A percentile compares a stretch with the other conserved stretches of the same genome.
Evolutionary conservation across 2,888 invertebrate genomes (phyloP).

Genomic region (Drosophila aldrichi): DNA sequence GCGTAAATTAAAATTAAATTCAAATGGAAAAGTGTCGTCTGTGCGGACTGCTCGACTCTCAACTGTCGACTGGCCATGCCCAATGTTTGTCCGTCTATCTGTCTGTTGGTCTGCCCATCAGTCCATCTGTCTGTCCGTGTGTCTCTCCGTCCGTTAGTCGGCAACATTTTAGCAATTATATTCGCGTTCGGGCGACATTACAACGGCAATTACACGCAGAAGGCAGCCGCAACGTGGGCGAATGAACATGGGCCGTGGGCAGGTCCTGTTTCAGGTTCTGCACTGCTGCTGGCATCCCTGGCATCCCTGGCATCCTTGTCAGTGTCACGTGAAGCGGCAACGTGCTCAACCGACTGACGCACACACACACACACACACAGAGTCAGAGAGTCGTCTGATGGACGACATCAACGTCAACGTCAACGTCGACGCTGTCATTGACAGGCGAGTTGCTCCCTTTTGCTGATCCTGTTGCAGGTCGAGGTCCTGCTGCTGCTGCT

Average conservation of each 20-base stretch:
- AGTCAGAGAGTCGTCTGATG: slow-evolving; percentile 52
- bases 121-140: slow-evolving; percentile 53
- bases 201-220: slow-evolving; percentile 80
- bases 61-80: slow-evolving; percentile 29
- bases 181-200: slow-evolving; percentile 80
- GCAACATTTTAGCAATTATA: slow-evolving; percentile 82
- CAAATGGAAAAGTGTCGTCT: slow-evolving; percentile 80
- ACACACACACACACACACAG: slow-evolving; percentile 18
- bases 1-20: slow-evolving; percentile 81
- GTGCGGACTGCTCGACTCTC: slow-evolving; percentile 22
- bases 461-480: too few relatives aligned
- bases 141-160: slow-evolving; percentile 39
- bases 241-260: slow-evolving; percentile 4
- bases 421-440: slow-evolving; percentile 68
- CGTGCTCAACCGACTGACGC: slow-evolving; percentile 74
- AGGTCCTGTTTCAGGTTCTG: slow-evolving; percentile 11
- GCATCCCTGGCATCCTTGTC: slow-evolving; percentile 61
- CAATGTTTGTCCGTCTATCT: not conserved
- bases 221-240: slow-evolving; percentile 62
- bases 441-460: slow-evolving; percentile 46
- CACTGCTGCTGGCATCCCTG: slow-evolving; percentile 19
- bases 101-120: not conserved
- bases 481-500: slow-evolving; percentile 8
- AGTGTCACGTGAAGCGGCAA: slow-evolving; percentile 78
- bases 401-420: slow-evolving; percentile 59